Percentiles rank a stretch among this genome's conserved stretches.
Conservation (phyloP, 1,140 invertebrate species). For the Dendrolimus punctatus region DNA sequence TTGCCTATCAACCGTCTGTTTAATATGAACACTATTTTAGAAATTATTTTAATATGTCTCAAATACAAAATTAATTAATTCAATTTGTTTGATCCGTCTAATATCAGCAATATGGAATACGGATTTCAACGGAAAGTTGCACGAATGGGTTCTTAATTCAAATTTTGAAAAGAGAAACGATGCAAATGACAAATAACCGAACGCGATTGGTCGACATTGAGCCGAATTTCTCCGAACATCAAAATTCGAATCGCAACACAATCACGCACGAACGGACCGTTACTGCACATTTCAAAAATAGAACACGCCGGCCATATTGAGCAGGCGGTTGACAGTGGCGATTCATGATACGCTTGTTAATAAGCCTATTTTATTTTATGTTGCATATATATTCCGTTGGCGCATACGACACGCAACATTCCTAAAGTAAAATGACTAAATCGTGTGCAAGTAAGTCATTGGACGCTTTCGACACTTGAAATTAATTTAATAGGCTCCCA, state of each 20-base stretch:
- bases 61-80: no score
- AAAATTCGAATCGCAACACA: conserved; percentile 60
- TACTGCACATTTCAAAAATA: conserved; percentile 69
- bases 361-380: conserved; percentile 62
- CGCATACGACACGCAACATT: conserved; percentile 44
- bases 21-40: no score
- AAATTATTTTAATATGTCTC: no score
- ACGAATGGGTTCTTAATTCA: conserved; percentile 27
- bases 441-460: conserved; percentile 12
- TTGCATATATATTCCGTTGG: conserved; percentile 53
- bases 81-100: no score
- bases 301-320: conserved; percentile 65
- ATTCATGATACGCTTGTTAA: conserved; percentile 58
- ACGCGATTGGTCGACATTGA: conserved; percentile 31
- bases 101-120: background rate
- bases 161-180: conserved; percentile 61
- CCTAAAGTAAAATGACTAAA: conserved; percentile 52
- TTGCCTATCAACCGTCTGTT: no score
- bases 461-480: no score
- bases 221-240: conserved; percentile 66
- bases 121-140: conserved; percentile 22
- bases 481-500: no score
- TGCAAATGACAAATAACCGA: conserved; percentile 25
- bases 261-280: conserved; percentile 58
- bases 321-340: conserved; percentile 52